These are phyloP conservation scores for Habropoda laboriosa DNA, from an alignment of 1,140 invertebrate species.

Conservation along the genomic window DNA sequence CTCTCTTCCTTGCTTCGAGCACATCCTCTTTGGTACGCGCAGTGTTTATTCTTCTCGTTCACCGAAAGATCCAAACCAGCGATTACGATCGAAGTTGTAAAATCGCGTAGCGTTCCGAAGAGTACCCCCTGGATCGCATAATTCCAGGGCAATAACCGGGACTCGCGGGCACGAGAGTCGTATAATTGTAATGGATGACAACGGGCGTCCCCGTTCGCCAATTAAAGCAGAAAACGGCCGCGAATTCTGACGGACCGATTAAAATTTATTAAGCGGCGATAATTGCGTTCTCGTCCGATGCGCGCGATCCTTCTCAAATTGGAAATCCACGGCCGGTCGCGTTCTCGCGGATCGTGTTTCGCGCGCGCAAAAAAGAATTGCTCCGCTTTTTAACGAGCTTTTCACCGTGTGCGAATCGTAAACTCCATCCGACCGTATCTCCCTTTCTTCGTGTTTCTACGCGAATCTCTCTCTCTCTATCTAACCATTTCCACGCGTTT, in stretches of 20 bases:
- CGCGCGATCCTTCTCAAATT: slow-evolving; percentile 11
- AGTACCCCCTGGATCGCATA: neutral
- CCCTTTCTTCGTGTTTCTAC: neutral
- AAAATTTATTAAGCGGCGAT: slow-evolving; percentile 33
- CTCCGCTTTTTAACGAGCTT: slow-evolving; percentile 19
- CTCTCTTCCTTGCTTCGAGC: no score
- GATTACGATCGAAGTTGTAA: no score
- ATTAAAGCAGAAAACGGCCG: neutral
- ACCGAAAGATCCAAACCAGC: neutral
- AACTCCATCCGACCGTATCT: neutral
- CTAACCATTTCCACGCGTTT: neutral
- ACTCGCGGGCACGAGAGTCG: neutral
- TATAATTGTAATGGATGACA: slow-evolving; percentile 22
- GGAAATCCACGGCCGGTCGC: neutral
- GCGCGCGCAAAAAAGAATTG: neutral
- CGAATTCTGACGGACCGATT: slow-evolving; percentile 5
- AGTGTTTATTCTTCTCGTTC: no score
- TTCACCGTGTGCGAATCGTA: slow-evolving; percentile 12
- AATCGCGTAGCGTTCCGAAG: no score
- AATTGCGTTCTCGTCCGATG: slow-evolving; percentile 13
- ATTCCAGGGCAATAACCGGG: neutral
- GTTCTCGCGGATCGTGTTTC: neutral
- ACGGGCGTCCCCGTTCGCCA: neutral
- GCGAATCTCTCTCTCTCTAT: neutral
- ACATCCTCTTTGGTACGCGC: no score